Evolutionary conservation across 2,113 vertebrate species (phyloP).

Genomic region (Rynchops niger): DNA sequence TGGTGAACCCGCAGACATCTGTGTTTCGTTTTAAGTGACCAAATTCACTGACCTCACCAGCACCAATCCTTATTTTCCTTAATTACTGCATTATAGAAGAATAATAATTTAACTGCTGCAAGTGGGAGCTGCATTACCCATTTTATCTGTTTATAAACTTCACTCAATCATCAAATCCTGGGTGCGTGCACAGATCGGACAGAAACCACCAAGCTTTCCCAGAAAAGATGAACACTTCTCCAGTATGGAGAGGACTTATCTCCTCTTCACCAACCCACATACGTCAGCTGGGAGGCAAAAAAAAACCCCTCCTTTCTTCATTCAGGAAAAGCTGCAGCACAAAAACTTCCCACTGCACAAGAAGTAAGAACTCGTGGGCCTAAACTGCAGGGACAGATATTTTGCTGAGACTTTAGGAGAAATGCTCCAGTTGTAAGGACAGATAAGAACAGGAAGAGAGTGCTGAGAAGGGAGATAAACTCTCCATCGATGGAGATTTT

Average conservation of each 20-base stretch:
- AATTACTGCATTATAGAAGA: not conserved
- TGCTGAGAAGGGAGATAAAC: not conserved
- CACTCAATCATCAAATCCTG: not conserved
- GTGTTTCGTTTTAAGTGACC: not conserved
- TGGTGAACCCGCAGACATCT: not conserved
- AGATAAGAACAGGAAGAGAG: not conserved
- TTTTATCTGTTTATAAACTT: not conserved
- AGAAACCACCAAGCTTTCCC: not conserved
- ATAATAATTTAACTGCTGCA: not conserved
- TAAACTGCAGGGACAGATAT: not conserved
- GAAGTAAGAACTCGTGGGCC: not conserved
- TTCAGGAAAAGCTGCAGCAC: not conserved
- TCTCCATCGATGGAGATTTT: not conserved
- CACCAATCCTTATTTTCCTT: not conserved
- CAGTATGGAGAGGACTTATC: not conserved
- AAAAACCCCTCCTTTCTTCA: not conserved
- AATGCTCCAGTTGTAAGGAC: not conserved
- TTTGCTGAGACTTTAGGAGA: not conserved
- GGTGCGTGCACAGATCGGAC: rapidly evolving
- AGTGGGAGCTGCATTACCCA: not conserved
- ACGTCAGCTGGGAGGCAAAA: not conserved
- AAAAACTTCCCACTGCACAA: not conserved
- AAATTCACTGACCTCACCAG: not conserved
- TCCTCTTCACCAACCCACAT: not conserved
- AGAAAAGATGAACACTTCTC: not conserved